A percentile compares a stretch with the other conserved stretches of the same genome.
Evolutionary conservation across 2,888 invertebrate genomes (phyloP).

Genomic region (Acanthosepion esculentum): DNA sequence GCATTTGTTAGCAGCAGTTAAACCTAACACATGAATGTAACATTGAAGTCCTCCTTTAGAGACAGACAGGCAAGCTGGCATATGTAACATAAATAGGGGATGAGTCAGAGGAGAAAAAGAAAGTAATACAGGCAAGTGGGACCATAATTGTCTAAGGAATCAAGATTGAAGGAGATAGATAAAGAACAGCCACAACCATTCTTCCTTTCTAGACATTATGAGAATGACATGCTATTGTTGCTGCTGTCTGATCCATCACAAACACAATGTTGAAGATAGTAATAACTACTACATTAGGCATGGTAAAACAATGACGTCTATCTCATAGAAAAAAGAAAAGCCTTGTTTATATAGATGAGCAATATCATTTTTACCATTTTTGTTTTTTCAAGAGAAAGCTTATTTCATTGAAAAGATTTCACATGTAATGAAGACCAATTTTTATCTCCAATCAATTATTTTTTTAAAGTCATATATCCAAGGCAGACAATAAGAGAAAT

Average conservation of each 20-base stretch:
- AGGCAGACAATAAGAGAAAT: not conserved
- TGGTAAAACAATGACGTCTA: not conserved
- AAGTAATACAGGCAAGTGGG: not conserved
- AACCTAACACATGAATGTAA: not conserved
- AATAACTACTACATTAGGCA: not conserved
- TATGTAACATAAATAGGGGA: not conserved
- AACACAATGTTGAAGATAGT: not conserved
- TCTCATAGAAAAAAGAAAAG: not conserved
- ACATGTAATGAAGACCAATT: no score
- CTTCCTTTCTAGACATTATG: not conserved
- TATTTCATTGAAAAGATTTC: no score
- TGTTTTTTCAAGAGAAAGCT: no score
- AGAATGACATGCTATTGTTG: not conserved
- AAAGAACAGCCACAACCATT: not conserved
- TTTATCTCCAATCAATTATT: no score
- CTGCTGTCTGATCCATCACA: not conserved
- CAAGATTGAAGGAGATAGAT: slow-evolving; percentile 2
- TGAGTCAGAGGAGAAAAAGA: slow-evolving; percentile 17
- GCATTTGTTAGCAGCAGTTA: not conserved
- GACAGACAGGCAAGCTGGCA: not conserved
- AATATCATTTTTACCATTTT: no score
- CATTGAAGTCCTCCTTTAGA: not conserved
- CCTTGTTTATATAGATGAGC: no score
- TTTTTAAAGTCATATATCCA: no score
- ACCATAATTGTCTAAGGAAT: not conserved